Evolutionary conservation across 2,888 invertebrate species (phyloP).

Genomic region (Ashinkailepas kermadecensis): DNA sequence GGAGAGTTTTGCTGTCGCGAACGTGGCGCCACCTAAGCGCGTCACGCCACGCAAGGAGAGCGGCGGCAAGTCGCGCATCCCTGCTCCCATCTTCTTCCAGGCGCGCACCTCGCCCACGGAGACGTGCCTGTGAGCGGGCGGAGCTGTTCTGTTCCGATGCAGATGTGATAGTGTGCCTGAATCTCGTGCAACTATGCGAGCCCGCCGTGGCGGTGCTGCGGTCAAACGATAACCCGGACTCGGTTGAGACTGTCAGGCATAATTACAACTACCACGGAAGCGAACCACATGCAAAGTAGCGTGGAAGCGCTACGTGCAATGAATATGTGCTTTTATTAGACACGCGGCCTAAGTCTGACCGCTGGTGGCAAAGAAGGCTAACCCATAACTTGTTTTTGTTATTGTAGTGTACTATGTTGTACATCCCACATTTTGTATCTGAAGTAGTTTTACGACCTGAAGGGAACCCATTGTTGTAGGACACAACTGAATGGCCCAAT

Average conservation of each 20-base stretch:
- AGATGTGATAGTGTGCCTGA: conserved; percentile 19
- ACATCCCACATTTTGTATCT: too few relatives aligned
- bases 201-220: neutral
- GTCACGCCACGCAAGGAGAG: conserved; percentile 6
- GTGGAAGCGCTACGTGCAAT: conserved; percentile 1
- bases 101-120: conserved; percentile 13
- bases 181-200: neutral
- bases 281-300: neutral
- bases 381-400: neutral
- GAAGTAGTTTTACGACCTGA: too few relatives aligned
- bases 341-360: neutral
- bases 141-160: neutral
- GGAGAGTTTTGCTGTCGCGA: neutral
- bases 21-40: neutral
- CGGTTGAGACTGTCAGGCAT: neutral
- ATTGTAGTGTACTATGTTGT: neutral
- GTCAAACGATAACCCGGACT: neutral
- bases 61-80: conserved; percentile 12
- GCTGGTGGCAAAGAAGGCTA: neutral
- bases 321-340: neutral
- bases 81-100: conserved; percentile 16
- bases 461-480: too few relatives aligned
- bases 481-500: too few relatives aligned
- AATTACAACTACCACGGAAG: neutral
- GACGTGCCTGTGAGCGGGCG: conserved; percentile 1